phyloP scores from a whole-genome alignment of 2,113 vertebrate species.

The Urocitellus parryii region DNA sequence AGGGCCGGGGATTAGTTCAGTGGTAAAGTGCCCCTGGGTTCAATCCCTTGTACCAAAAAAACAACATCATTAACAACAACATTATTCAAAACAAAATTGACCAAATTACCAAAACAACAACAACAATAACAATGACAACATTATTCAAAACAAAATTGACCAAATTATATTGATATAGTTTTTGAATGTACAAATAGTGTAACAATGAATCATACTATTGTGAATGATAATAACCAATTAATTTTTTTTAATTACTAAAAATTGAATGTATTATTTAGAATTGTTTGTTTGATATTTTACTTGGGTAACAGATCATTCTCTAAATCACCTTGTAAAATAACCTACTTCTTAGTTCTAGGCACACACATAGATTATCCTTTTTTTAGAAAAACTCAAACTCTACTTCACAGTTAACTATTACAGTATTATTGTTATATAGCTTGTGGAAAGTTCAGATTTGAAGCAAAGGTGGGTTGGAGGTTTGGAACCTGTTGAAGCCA shows the following conservation, averaged over 20 bases:
- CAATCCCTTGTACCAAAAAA: too few species aligned
- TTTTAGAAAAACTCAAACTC: background rate
- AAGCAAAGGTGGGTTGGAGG: background rate
- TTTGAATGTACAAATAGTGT: too few species aligned
- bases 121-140: too few species aligned
- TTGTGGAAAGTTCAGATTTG: background rate
- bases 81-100: too few species aligned
- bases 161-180: too few species aligned
- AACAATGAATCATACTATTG: too few species aligned
- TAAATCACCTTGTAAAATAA: slow-evolving; percentile 35
- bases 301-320: slow-evolving; percentile 4
- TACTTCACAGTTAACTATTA: background rate
- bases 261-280: background rate
- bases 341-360: slow-evolving; percentile 10
- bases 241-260: background rate
- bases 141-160: too few species aligned
- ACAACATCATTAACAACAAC: too few species aligned
- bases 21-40: too few species aligned
- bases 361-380: background rate
- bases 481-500: background rate
- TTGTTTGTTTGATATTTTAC: slow-evolving; percentile 51
- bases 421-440: background rate
- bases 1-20: too few species aligned
- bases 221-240: background rate
- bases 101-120: too few species aligned